Percentiles rank a stretch among this genome's conserved stretches.
Conservation (phyloP, 2,888 invertebrate genomes). For the Andrena flavipes region DNA sequence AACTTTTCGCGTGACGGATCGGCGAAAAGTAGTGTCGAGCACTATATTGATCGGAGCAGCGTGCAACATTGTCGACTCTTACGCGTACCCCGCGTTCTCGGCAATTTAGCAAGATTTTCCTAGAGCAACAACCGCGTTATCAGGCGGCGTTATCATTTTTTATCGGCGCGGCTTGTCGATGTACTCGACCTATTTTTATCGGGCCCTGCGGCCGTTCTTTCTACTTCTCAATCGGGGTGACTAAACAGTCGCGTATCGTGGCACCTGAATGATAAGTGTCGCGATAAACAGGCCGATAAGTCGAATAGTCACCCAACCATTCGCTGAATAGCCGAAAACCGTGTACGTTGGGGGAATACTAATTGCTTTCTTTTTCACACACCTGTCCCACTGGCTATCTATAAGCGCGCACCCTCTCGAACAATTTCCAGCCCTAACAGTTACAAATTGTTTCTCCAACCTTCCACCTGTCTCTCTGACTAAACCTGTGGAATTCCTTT, state of each 20-base stretch:
- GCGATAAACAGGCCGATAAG: conserved; percentile 59
- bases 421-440: not conserved
- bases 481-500: not conserved
- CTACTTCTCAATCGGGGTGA: conserved; percentile 46
- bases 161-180: conserved; percentile 40
- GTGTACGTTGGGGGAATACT: conserved; percentile 35
- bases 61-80: conserved; percentile 3
- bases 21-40: too few relatives aligned
- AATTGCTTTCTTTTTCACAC: conserved; percentile 22
- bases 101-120: conserved; percentile 51
- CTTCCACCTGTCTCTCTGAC: not conserved
- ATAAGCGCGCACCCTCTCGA: not conserved
- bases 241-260: conserved; percentile 59
- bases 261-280: conserved; percentile 64
- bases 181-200: conserved; percentile 58
- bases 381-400: conserved; percentile 17
- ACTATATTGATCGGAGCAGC: conserved; percentile 1
- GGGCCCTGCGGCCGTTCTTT: conserved; percentile 45
- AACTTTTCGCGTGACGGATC: too few relatives aligned
- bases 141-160: conserved; percentile 32
- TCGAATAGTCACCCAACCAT: conserved; percentile 25
- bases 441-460: conserved; percentile 9
- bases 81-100: conserved; percentile 13
- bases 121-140: conserved; percentile 45
- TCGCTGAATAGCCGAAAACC: conserved; percentile 47